These are phyloP conservation scores for Stichopus horrens DNA, from an alignment of 53 echinoderm and acorn worm genomes.

Conservation along the genomic window DNA sequence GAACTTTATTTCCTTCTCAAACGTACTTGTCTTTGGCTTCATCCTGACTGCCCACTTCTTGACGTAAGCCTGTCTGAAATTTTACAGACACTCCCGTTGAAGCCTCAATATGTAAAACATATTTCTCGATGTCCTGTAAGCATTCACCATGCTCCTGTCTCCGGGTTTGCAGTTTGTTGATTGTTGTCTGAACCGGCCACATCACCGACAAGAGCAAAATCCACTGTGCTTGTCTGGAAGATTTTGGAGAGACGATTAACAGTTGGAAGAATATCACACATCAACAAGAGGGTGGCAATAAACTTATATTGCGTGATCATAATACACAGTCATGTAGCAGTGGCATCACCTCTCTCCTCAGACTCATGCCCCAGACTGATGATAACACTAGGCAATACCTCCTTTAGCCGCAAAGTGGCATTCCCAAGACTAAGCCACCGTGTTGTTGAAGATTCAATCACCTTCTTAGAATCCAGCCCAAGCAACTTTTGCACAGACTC, in stretches of 20 bases:
- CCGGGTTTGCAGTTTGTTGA: neutral
- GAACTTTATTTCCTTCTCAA: neutral
- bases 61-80: neutral
- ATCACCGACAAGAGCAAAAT: neutral
- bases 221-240: slow-evolving; percentile 11
- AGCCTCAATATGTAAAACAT: neutral
- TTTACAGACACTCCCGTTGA: neutral
- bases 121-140: neutral
- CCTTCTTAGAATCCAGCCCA: slow-evolving; percentile 19
- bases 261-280: slow-evolving; percentile 54
- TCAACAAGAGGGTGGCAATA: slow-evolving; percentile 44
- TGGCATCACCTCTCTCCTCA: slow-evolving; percentile 55
- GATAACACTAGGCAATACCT: slow-evolving; percentile 46
- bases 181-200: slow-evolving; percentile 8
- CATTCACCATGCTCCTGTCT: slow-evolving; percentile 9
- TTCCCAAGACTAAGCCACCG: slow-evolving; percentile 58
- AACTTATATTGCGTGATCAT: slow-evolving; percentile 48
- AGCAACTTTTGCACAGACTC: slow-evolving; percentile 16
- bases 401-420: slow-evolving; percentile 18
- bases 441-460: slow-evolving; percentile 42
- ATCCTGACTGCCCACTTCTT: neutral
- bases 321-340: slow-evolving; percentile 48
- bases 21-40: neutral
- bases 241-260: slow-evolving; percentile 45
- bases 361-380: slow-evolving; percentile 51